Evolutionary conservation across 2,797 vertebrate genomes (phyloP).

Genomic region (Halcyon badia): DNA sequence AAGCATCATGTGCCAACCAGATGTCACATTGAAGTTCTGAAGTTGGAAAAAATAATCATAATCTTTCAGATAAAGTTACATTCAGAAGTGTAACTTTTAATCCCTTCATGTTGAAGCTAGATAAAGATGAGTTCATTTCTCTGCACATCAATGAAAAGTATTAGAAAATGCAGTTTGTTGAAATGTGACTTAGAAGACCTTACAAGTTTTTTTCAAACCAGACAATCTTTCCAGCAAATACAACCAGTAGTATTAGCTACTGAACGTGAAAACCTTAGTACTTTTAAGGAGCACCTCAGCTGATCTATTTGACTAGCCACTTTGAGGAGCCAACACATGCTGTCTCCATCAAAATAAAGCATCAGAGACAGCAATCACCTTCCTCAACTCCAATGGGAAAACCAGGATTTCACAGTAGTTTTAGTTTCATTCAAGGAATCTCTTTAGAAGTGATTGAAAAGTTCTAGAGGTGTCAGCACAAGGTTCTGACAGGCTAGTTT

Average conservation of each 20-base stretch:
- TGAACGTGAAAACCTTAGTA: background rate
- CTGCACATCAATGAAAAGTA: background rate
- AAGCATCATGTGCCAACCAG: background rate
- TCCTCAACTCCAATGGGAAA: conserved; percentile 10
- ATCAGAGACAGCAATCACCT: background rate
- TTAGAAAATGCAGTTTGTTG: background rate
- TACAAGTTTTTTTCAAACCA: background rate
- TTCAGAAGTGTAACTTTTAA: background rate
- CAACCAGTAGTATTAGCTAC: background rate
- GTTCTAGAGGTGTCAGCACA: conserved; percentile 21
- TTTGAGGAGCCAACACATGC: background rate
- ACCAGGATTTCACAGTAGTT: background rate
- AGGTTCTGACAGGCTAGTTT: background rate
- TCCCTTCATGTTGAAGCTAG: background rate
- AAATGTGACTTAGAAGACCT: background rate
- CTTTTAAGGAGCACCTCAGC: background rate
- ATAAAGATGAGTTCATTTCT: background rate
- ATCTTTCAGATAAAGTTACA: background rate
- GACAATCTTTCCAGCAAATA: background rate
- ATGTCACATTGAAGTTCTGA: background rate
- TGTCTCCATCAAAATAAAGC: background rate
- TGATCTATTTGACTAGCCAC: background rate
- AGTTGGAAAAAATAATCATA: background rate
- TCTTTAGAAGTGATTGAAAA: conserved; percentile 33
- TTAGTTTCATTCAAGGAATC: conserved; percentile 23